These are phyloP conservation scores for Eptesicus fuscus DNA, from an alignment of 2,113 vertebrate species.

Conservation along the genomic window DNA sequence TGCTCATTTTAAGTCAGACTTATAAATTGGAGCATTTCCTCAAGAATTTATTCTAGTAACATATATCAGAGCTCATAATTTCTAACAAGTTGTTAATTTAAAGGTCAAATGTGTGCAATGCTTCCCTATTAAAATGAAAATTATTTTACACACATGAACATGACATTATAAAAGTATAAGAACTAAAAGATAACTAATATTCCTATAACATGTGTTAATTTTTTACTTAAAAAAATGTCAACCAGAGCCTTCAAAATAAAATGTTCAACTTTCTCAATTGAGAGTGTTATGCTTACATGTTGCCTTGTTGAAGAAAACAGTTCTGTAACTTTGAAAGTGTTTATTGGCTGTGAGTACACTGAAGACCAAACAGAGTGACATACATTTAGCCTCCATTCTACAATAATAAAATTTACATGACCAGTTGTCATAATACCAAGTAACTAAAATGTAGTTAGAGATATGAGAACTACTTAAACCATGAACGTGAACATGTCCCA, in stretches of 20 bases:
- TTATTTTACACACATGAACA: background rate
- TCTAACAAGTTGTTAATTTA: background rate
- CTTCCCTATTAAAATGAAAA: background rate
- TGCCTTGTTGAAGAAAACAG: background rate
- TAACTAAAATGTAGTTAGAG: background rate
- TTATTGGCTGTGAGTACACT: background rate
- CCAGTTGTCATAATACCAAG: background rate
- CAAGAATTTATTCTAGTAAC: background rate
- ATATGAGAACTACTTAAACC: background rate
- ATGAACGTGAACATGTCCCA: background rate
- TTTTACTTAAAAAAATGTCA: background rate
- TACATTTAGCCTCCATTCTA: background rate
- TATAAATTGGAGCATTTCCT: background rate
- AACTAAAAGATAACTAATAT: background rate
- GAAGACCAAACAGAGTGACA: background rate
- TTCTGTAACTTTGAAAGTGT: background rate
- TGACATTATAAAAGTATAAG: background rate
- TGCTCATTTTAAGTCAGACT: background rate
- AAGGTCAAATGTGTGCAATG: background rate
- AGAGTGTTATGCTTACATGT: background rate
- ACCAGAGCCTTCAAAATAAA: conserved; percentile 26
- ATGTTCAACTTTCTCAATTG: background rate
- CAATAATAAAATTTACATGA: background rate
- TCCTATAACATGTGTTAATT: background rate
- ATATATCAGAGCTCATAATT: background rate